A percentile compares a stretch with the other conserved stretches of the same genome.
Evolutionary conservation across 2,797 vertebrate species (phyloP).

Genomic region (Cottoperca gobio): DNA sequence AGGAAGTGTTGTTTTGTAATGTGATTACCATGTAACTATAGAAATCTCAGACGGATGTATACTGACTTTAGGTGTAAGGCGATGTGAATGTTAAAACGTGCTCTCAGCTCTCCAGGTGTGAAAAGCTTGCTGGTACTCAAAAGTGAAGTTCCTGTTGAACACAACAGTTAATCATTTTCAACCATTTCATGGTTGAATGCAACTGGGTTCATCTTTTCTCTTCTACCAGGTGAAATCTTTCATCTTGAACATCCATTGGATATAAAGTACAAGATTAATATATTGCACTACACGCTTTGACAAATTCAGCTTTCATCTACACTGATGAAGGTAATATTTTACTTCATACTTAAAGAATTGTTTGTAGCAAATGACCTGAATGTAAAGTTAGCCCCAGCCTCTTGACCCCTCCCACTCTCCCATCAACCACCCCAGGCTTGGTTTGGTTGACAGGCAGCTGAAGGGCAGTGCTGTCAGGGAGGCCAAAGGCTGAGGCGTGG

Average conservation of each 20-base stretch:
- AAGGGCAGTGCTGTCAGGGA: conserved; percentile 75
- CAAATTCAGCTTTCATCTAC: neutral
- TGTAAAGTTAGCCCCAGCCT: conserved; percentile 22
- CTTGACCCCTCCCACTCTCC: conserved; percentile 31
- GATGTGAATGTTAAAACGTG: neutral
- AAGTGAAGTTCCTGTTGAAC: conserved; percentile 21
- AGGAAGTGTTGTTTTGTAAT: conserved; percentile 15
- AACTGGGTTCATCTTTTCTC: neutral
- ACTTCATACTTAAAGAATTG: neutral
- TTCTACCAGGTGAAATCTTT: neutral
- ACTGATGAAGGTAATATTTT: neutral
- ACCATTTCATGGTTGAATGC: conserved; percentile 16
- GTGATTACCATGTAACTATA: conserved; percentile 3
- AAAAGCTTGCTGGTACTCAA: conserved; percentile 30
- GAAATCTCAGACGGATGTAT: conserved; percentile 20
- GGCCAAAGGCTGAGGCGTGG: conserved; percentile 73
- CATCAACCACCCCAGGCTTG: conserved; percentile 32
- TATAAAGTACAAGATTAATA: neutral
- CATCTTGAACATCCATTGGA: neutral
- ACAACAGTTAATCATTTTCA: conserved; percentile 5
- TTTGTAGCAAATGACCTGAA: conserved; percentile 7
- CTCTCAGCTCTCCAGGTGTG: conserved; percentile 44
- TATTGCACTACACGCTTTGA: too few relatives aligned
- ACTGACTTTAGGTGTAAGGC: conserved; percentile 16
- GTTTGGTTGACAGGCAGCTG: conserved; percentile 75